Percentiles rank a stretch among this genome's conserved stretches.
These are phyloP conservation scores for Phytoseiulus persimilis DNA, from an alignment of 2,888 invertebrate species.

Conservation along the genomic window DNA sequence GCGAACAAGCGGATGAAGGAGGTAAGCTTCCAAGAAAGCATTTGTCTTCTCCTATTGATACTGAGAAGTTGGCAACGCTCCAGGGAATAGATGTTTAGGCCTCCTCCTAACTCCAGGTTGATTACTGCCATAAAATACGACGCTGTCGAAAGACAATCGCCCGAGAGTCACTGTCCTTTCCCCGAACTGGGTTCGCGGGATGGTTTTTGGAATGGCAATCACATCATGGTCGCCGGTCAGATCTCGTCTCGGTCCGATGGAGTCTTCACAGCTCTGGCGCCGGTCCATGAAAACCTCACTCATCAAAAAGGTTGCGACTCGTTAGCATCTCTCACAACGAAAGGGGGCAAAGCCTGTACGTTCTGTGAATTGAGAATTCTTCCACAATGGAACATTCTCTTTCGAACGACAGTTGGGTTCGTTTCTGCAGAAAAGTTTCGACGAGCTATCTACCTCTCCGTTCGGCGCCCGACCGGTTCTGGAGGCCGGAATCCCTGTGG, in stretches of 20 bases:
- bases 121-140: neutral
- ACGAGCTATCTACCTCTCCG: neutral
- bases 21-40: neutral
- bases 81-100: neutral
- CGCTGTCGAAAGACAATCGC: neutral
- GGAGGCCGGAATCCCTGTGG: neutral
- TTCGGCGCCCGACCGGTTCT: neutral
- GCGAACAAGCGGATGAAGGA: neutral
- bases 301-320: no score
- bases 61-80: neutral
- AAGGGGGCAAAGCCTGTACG: no score
- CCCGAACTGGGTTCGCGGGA: neutral
- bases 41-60: neutral
- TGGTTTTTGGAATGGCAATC: neutral
- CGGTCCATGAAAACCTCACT: no score
- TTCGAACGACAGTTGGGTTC: no score
- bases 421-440: no score
- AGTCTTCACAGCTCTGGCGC: no score
- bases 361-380: no score
- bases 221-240: neutral
- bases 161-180: neutral
- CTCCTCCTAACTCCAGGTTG: neutral
- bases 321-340: no score
- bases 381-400: no score
- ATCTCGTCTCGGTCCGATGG: neutral